phyloP scores from a whole-genome alignment of 2,888 invertebrate species.

The Platycheirus rosarum region DNA sequence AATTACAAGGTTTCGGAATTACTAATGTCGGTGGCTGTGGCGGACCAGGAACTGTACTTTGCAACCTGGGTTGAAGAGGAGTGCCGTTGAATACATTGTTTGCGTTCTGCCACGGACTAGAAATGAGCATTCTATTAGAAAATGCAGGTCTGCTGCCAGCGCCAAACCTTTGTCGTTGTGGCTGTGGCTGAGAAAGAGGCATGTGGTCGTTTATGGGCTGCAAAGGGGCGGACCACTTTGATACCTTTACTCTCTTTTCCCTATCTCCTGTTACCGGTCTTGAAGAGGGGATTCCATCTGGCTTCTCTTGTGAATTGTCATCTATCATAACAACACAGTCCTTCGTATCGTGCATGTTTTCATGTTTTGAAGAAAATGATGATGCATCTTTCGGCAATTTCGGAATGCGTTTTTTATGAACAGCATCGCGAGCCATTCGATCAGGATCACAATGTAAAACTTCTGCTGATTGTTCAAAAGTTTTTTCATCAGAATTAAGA shows the following conservation, averaged over 20 bases:
- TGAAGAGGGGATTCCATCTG: constrained; percentile 21
- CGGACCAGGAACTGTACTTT: constrained; percentile 28
- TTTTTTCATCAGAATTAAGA: constrained; percentile 74
- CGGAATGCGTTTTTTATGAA: constrained; percentile 82
- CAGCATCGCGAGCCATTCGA: constrained; percentile 82
- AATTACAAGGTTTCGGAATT: constrained; percentile 80
- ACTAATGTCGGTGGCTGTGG: constrained; percentile 77
- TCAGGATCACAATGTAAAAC: constrained; percentile 75
- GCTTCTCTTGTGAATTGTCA: constrained; percentile 64
- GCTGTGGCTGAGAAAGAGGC: constrained; percentile 21
- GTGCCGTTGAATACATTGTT: constrained; percentile 49
- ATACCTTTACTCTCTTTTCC: constrained; percentile 78
- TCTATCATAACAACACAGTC: constrained; percentile 63
- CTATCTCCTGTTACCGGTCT: constrained; percentile 10
- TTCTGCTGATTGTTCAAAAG: constrained; percentile 78
- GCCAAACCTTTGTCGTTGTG: constrained; percentile 51
- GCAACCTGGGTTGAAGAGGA: constrained; percentile 12
- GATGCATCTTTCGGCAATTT: constrained; percentile 77
- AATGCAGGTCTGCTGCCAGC: constrained; percentile 34
- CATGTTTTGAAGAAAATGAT: constrained; percentile 27
- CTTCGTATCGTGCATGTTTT: constrained; percentile 38
- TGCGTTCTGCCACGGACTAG: constrained; percentile 74
- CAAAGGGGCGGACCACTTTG: constrained; percentile 77
- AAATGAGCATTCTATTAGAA: constrained; percentile 57
- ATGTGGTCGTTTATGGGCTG: constrained; percentile 31